Evolutionary conservation across 2,113 vertebrate species (phyloP).

Genomic region (Rhabdomys dilectus): DNA sequence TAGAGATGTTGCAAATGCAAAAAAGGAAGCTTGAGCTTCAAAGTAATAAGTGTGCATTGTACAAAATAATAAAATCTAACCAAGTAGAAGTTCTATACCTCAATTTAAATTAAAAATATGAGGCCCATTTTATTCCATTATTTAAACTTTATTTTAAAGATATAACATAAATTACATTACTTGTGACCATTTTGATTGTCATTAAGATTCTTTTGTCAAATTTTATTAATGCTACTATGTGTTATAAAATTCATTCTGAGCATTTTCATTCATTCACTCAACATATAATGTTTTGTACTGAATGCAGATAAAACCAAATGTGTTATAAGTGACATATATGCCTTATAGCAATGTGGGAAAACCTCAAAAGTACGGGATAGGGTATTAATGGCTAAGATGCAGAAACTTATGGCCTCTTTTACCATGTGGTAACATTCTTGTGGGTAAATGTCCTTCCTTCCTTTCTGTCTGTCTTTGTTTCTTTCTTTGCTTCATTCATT

Average conservation of each 20-base stretch:
- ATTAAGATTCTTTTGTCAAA: neutral
- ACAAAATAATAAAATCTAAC: constrained; percentile 24
- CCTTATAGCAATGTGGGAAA: neutral
- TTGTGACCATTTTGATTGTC: neutral
- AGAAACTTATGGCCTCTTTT: too few species aligned
- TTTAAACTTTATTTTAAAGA: constrained; percentile 38
- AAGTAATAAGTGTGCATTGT: neutral
- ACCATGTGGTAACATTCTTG: neutral
- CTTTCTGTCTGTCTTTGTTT: too few species aligned
- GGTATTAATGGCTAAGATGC: too few species aligned
- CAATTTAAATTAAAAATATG: constrained; percentile 28
- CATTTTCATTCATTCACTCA: neutral
- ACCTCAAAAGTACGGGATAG: neutral
- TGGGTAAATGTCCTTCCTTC: neutral
- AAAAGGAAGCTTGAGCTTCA: neutral
- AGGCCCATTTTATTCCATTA: neutral
- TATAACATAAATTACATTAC: neutral
- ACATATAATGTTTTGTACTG: neutral
- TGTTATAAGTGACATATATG: neutral
- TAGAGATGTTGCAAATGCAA: neutral
- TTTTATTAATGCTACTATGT: neutral
- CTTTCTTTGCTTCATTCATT: neutral
- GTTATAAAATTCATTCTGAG: neutral
- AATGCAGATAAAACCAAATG: neutral
- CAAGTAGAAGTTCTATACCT: neutral